Base-by-base conservation (phyloP, 2,797 vertebrate genomes). In the Bufotes viridis region DNA sequence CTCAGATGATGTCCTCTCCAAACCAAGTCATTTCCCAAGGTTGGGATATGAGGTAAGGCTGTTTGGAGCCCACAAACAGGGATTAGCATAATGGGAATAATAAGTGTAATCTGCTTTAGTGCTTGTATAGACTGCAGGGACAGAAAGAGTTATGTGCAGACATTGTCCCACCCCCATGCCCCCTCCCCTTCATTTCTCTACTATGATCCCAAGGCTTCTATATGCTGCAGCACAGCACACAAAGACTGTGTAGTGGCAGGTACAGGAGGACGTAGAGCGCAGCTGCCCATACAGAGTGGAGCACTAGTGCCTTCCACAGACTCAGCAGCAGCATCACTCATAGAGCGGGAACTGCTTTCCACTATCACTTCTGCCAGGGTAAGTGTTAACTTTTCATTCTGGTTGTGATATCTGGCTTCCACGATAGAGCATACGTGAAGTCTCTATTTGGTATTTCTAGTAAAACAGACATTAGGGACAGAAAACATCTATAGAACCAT, bases 21-120 rank as follows among this genome's bases (percentile, higher is more conserved):
- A 85, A 81, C 72, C 34, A 60, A 87, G 75, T 78, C 75, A 82
- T 75, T 78, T 79, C 65, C 72, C 70, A 70, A 42, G 82, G 82
- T 83, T 82, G 87, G 76, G 78, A 51, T 81, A 65, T 89, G 88
- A 89, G 81, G 88, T 89, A 89, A 89, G 72, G 55, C 72, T 84
- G n/a, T 53, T 79, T 82, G 65, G 80, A 86, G 88, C 72, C 81
- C 55, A 86, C 84, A 89, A 76, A 55, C 80, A 86, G 42, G 74
- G 72, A 89, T 89, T 89, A 86, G 72, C 88, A 89, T 86, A 83
- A 78, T 86, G 84, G 88, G 74, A 83, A 89, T 86, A 89, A 89
- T 89, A 89, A 63, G 88, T 86, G n/a, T 89, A 89, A 89, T 86
- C 81, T 82, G 69, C 70, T 82, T 84, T 82, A 87, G 82, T 80